Percentiles rank a stretch among this genome's conserved stretches.
phyloP scores from a whole-genome alignment of 2,888 invertebrate genomes.

The Dioctria rufipes region DNA sequence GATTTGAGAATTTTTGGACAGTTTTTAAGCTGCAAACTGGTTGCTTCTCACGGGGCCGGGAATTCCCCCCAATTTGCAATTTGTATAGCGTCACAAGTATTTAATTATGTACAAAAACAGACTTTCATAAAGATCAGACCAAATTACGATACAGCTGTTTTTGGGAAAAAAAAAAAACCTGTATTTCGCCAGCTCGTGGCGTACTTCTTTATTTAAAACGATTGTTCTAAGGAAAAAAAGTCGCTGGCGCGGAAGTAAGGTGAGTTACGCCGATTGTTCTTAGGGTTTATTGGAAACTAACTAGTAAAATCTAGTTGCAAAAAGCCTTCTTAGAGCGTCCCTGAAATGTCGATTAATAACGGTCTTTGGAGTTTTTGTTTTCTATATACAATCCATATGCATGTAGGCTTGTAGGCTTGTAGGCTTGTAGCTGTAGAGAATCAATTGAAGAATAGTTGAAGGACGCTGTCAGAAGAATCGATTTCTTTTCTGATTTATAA shows the following conservation, averaged over 20 bases:
- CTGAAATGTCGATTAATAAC: conserved; percentile 48
- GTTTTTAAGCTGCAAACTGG: no score
- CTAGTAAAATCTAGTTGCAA: not conserved
- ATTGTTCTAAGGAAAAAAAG: not conserved
- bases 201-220: no score
- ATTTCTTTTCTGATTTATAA: conserved; percentile 12
- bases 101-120: no score
- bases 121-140: no score
- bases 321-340: conserved; percentile 8
- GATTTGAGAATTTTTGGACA: no score
- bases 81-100: no score
- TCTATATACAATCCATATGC: not conserved
- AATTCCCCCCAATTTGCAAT: not conserved
- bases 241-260: conserved; percentile 12
- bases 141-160: no score
- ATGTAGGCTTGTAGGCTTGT: not conserved
- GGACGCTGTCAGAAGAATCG: conserved; percentile 10
- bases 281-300: not conserved
- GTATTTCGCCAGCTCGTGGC: no score
- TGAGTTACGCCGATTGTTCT: not conserved
- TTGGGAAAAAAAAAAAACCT: no score
- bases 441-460: not conserved
- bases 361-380: not conserved
- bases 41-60: not conserved
- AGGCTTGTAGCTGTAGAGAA: no score